These are phyloP conservation scores for Plumapathes pennacea DNA, from an alignment of 92 coral and sea anemone species.

Conservation along the genomic window DNA sequence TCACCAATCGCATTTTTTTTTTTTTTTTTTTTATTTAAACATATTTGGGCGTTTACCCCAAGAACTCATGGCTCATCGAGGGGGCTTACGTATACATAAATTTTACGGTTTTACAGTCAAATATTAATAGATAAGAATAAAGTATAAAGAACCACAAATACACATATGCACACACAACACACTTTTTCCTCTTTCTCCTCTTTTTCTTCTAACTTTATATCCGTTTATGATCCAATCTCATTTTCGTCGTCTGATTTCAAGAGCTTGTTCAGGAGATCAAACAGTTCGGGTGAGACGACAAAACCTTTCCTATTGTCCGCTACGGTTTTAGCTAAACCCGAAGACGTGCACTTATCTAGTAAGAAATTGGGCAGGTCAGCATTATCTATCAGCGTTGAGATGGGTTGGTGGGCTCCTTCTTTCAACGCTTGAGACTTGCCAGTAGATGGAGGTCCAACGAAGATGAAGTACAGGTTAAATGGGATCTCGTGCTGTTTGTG, in stretches of 20 bases:
- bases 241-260: slow-evolving; percentile 40
- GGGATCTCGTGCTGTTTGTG: slow-evolving; percentile 31
- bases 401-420: slow-evolving; percentile 9
- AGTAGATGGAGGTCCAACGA: slow-evolving; percentile 42
- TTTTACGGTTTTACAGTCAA: too few relatives aligned
- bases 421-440: slow-evolving; percentile 37
- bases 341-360: too few relatives aligned
- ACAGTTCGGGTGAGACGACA: slow-evolving; percentile 20
- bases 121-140: too few relatives aligned
- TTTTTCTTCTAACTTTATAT: too few relatives aligned
- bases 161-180: too few relatives aligned
- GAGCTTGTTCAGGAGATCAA: slow-evolving; percentile 36
- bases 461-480: slow-evolving; percentile 21
- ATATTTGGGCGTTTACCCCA: too few relatives aligned
- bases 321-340: neutral
- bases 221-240: slow-evolving; percentile 23
- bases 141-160: too few relatives aligned
- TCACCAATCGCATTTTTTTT: slow-evolving; percentile 50
- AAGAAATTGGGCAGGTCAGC: too few relatives aligned
- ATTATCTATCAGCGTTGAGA: too few relatives aligned
- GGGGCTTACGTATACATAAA: too few relatives aligned
- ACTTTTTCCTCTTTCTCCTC: too few relatives aligned
- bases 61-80: too few relatives aligned
- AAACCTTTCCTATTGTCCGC: neutral
- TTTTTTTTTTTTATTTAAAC: slow-evolving; percentile 33